Percentiles rank a stretch among this genome's conserved stretches.
phyloP scores from a whole-genome alignment of 2,888 invertebrate genomes.

The Hyposoter dolosus region DNA sequence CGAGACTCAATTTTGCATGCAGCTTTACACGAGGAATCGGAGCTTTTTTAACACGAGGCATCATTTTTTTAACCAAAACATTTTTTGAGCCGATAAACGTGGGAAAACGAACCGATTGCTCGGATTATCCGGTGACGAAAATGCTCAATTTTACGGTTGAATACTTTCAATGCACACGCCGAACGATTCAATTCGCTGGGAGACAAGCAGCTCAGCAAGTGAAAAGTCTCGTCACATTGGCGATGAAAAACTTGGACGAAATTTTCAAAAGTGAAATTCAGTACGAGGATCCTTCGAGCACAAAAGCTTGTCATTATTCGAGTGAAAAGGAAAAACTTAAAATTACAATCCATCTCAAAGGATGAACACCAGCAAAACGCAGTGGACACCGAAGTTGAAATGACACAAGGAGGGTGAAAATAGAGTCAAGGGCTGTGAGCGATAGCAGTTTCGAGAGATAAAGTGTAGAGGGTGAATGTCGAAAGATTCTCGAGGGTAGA shows the following conservation, averaged over 20 bases:
- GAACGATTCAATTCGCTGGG: background rate
- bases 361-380: background rate
- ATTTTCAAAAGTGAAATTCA: background rate
- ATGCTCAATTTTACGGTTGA: background rate
- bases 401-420: constrained; percentile 34
- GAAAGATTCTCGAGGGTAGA: constrained; percentile 23
- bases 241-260: background rate
- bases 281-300: background rate
- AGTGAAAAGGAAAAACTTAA: background rate
- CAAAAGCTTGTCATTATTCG: background rate
- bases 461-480: constrained; percentile 20
- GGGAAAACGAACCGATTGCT: background rate
- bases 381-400: background rate
- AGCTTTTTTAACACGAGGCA: background rate
- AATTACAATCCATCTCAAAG: constrained; percentile 10
- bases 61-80: too few relatives aligned
- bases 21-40: background rate
- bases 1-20: background rate
- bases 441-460: constrained; percentile 30
- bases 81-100: too few relatives aligned
- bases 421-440: constrained; percentile 32
- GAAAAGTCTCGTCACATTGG: background rate
- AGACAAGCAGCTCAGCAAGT: background rate
- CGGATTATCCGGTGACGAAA: background rate
- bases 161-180: background rate